A percentile compares a stretch with the other conserved stretches of the same genome.
Evolutionary conservation across 2,113 vertebrate genomes (phyloP).

Genomic region (Nothocercus nigrocapillus): DNA sequence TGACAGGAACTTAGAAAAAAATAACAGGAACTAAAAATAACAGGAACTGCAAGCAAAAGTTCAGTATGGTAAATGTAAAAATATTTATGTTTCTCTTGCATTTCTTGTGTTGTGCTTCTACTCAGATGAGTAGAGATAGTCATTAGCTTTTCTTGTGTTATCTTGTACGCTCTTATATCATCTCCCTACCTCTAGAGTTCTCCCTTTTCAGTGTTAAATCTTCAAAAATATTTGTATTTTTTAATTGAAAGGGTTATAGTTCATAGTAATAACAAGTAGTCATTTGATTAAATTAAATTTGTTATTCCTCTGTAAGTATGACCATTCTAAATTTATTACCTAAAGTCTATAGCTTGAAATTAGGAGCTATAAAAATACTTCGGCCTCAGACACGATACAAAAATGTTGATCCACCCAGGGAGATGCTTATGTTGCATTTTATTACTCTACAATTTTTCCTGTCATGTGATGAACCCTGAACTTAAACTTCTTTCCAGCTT

Average conservation of each 20-base stretch:
- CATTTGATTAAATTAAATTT: neutral
- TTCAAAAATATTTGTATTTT: neutral
- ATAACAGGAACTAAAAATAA: no score
- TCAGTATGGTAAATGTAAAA: neutral
- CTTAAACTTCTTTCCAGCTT: neutral
- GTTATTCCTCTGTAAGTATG: neutral
- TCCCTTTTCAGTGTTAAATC: neutral
- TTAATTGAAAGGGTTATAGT: neutral
- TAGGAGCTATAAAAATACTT: neutral
- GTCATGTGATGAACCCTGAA: neutral
- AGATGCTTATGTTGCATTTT: constrained; percentile 4
- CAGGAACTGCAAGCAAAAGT: neutral
- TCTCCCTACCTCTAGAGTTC: neutral
- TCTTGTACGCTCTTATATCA: neutral
- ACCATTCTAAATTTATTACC: neutral
- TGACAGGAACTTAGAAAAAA: neutral
- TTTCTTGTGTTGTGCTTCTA: neutral
- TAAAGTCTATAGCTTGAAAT: neutral
- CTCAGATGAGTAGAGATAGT: neutral
- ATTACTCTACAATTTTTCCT: neutral
- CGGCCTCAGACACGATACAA: neutral
- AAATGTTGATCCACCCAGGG: neutral
- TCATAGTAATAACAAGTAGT: neutral
- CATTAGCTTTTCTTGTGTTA: neutral
- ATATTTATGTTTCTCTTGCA: neutral